Evolutionary conservation across 2,888 invertebrate genomes (phyloP), one percentile per base, ranked within the genome.

Genomic region (Bugulina stolonifera): DNA sequence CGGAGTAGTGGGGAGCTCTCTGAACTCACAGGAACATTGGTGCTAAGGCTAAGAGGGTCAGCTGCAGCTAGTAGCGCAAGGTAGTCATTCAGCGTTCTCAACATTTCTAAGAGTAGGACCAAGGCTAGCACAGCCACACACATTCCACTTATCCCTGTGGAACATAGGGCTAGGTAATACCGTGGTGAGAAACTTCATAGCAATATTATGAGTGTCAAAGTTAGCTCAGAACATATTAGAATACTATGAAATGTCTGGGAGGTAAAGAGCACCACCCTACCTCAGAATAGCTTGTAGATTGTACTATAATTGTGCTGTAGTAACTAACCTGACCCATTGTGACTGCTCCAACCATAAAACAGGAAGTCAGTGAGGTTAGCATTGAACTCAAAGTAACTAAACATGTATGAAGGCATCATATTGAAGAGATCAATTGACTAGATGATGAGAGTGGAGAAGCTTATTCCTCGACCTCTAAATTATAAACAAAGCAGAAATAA

Each of bases 1-100:
- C 64, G 64, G 3, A 64, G 10, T 32, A 64, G 64, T 34, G 64
- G 64, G 5, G 64, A 64, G 2, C 29, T 64, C 10, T 64, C 64
- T 14, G 64, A 64, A 3, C 27, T 14, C 2, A 29, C 32, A 32
- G 64, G 29, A 27, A 64, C 64, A 32, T 10, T 25, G 32, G 64
- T 27, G 22, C 22, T 27, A 29, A 64, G 64, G 32, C 64, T 64
- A 14, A 64, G 32, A n/a, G 64, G 64, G 3, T 27, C 64, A 64
- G 32, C 64, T 14, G 3, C 5, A 22, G 27, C 14, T 14, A 14
- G 29, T 2, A 32, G 64, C 25, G 14, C 5, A n/a, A 64, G 64
- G 27, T 64, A 64, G 25, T 64, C 64, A 32, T 2, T 29, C 3
- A 64, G 29, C 3, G 64, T 64, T 29, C 64, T 27, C 32, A 64